Base-by-base conservation (phyloP, 2,113 vertebrate genomes). In the Clarias magur region DNA sequence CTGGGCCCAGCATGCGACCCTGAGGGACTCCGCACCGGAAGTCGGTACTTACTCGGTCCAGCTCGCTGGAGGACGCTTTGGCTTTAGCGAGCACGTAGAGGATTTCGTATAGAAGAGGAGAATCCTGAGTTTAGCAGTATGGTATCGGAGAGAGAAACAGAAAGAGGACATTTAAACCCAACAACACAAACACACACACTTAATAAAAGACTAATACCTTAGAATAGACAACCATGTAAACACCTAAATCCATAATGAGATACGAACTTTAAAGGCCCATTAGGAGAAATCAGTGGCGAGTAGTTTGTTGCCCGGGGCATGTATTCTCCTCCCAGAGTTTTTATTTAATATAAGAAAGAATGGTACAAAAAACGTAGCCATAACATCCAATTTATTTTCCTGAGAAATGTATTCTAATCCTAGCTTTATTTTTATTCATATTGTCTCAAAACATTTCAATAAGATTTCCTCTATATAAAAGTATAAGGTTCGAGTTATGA, bases 31-130 rank as follows among this genome's bases (percentile, higher is more conserved):
- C 88, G 90, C 89, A 86, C 86, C 88, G 85, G 78, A 48, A 80
- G 87, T 86, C 16, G 91, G 42, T 95, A 95, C 95, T 96, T 94
- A 96, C 95, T 86, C 94, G 92, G 88, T 83, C 87, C 65, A 83
- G 84, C 86, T 62, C 67, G 83, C 78, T 30, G 56, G 92, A 87
- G 59, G 91, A 87, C 80, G 76, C 87, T 86, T 93, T 93, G 80
- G 91, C 93, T 91, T 94, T 93, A 57, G 92, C 93, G 88, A 95
- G 91, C 91, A 92, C 92, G 91, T 92, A 92, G 79, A 96, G 95
- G 92, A 95, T 96, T 95, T 96, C 95, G 30, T 93, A 94, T 89
- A 96, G 94, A 70, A 96, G 95, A 89, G 95, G 92, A 80, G 93
- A 95, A 89, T 96, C 95, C 95, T 96, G 91, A 87, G 67, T 89